These are phyloP conservation scores for Aphelinus atriplicis DNA, from an alignment of 1,140 invertebrate genomes.

Conservation along the genomic window DNA sequence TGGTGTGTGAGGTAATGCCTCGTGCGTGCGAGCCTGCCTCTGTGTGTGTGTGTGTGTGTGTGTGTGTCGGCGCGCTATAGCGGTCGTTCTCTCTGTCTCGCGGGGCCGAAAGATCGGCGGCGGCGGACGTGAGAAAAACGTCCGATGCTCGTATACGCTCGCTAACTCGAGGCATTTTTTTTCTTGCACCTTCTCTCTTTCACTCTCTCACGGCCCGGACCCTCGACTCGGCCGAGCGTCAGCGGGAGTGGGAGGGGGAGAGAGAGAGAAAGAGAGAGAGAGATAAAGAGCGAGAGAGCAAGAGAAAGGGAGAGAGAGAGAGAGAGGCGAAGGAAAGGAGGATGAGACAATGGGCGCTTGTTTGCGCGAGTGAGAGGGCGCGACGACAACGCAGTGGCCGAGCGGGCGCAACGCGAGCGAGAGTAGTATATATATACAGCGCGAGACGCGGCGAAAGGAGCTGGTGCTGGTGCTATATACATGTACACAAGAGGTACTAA, in stretches of 20 bases:
- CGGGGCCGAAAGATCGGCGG: background rate
- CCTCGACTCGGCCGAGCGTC: slow-evolving; percentile 12
- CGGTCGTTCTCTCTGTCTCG: background rate
- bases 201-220: slow-evolving; percentile 52
- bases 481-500: slow-evolving; percentile 40
- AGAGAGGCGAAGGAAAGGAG: background rate
- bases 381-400: slow-evolving; percentile 21
- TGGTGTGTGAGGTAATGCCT: too few species aligned
- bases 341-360: slow-evolving; percentile 39
- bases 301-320: slow-evolving; percentile 28
- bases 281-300: slow-evolving; percentile 37
- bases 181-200: slow-evolving; percentile 62
- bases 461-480: slow-evolving; percentile 50
- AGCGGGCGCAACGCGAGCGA: slow-evolving; percentile 45
- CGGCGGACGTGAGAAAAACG: slow-evolving; percentile 34
- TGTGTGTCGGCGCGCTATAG: background rate
- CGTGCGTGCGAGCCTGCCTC: background rate
- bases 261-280: slow-evolving; percentile 47
- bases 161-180: slow-evolving; percentile 38
- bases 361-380: slow-evolving; percentile 50
- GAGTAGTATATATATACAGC: slow-evolving; percentile 33
- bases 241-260: slow-evolving; percentile 56
- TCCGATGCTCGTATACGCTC: slow-evolving; percentile 28
- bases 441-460: slow-evolving; percentile 48
- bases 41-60: background rate